Evolutionary conservation across 2,888 invertebrate genomes (phyloP), one percentile per base, ranked within the genome.

Genomic region (Vannuccia rotundouncinata): DNA sequence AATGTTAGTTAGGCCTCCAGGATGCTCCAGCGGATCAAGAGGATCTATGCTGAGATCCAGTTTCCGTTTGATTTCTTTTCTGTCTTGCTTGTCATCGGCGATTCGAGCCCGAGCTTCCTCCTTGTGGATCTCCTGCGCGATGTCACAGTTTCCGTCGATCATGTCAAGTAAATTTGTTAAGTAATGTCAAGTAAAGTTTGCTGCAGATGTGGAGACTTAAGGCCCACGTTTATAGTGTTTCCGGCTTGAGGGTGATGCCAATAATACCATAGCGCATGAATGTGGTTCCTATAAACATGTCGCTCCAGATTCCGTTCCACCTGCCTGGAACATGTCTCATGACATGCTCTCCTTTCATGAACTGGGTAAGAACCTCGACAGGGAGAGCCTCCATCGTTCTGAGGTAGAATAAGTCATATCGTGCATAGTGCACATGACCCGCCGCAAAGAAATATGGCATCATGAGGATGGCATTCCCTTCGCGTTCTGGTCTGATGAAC

Each of bases 271-370:
- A 29, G n/a, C 82, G 45, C 83, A 84, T 84, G 80, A 82, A 83
- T 0, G 83, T 84, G 0, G 83, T 82, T 74, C 84, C 83, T 22
- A 84, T 84, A 74, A 82, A 83, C 83, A 84, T 83, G 77, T 84
- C 84, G 66, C 82, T 82, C 83, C 83, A 84, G 0, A 83, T 83
- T 0, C 81, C 83, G 81, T 84, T 84, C 81, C 82, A 84, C 17
- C 83, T 10, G 10, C 84, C 84, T 27, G 82, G 60, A 29, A 79
- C 80, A 75, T 83, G 82, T 1, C 82, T 80, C 82, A 82, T 83
- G 10, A 83, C 83, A 81, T 83, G 83, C 27, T 84, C 79, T n/a
- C 83, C 83, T 59, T 78, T 78, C 78, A 82, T 1, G 77, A 81
- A 84, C 13, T 76, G 74, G 2, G 79, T 25, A 10, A 78, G 77